Conservation (phyloP, 2,888 invertebrate species). For the Aelia acuminata region DNA sequence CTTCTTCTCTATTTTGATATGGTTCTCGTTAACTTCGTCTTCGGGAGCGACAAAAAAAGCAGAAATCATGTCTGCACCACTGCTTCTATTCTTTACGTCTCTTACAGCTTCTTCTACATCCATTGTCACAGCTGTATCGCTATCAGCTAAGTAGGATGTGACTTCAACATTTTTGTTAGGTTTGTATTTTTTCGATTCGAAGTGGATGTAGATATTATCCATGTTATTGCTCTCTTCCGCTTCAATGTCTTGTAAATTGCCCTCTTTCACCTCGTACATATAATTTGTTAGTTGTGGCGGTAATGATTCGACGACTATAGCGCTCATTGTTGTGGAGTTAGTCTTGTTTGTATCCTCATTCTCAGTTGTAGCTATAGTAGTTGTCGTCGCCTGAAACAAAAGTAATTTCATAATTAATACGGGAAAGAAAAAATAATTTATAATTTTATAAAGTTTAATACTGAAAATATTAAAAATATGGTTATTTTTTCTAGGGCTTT, state of each 20-base stretch:
- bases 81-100: constrained; percentile 44
- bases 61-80: constrained; percentile 65
- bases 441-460: too few relatives aligned
- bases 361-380: background rate
- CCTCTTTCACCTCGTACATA: constrained; percentile 61
- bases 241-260: constrained; percentile 61
- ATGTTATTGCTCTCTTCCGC: constrained; percentile 61
- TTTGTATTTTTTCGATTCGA: constrained; percentile 61
- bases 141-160: constrained; percentile 65
- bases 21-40: constrained; percentile 64
- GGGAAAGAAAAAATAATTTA: too few relatives aligned
- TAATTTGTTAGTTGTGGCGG: constrained; percentile 54
- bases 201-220: constrained; percentile 60
- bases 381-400: background rate
- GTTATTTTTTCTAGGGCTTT: background rate
- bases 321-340: background rate
- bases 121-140: constrained; percentile 64
- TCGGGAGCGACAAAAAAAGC: constrained; percentile 66
- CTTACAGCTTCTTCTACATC: constrained; percentile 59
- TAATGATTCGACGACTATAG: constrained; percentile 23
- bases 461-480: too few relatives aligned
- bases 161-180: constrained; percentile 62
- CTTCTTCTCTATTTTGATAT: constrained; percentile 41
- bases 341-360: background rate
- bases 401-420: too few relatives aligned